Percentiles rank a stretch among this genome's conserved stretches.
Conservation (phyloP, 2,797 vertebrate species). For the Labeo calbasu region DNA sequence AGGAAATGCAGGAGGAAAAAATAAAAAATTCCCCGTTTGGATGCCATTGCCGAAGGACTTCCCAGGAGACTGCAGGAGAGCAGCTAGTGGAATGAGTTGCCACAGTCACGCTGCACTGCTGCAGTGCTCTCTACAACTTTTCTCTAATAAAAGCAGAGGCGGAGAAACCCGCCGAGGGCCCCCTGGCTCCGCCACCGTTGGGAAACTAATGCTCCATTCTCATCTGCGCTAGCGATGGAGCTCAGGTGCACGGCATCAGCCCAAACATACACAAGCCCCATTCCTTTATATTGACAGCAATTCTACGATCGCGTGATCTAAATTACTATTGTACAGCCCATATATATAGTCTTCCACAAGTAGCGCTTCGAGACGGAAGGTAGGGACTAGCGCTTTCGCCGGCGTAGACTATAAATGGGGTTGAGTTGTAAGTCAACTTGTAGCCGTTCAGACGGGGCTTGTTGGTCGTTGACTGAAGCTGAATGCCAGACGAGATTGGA, state of each 20-base stretch:
- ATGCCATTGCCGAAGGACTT: slow-evolving; percentile 13
- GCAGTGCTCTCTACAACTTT: slow-evolving; percentile 46
- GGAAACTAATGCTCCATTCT: slow-evolving; percentile 57
- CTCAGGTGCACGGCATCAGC: slow-evolving; percentile 50
- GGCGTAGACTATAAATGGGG: slow-evolving; percentile 49
- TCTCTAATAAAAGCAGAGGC: slow-evolving; percentile 55
- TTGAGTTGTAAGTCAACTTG: slow-evolving; percentile 54
- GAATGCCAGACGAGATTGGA: slow-evolving; percentile 45
- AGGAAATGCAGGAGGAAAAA: not conserved
- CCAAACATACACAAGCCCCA: slow-evolving; percentile 20
- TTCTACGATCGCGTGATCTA: slow-evolving; percentile 47
- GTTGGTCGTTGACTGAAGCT: slow-evolving; percentile 43
- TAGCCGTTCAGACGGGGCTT: slow-evolving; percentile 51
- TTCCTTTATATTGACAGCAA: slow-evolving; percentile 52
- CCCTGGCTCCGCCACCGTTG: slow-evolving; percentile 43
- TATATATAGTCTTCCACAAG: slow-evolving; percentile 34
- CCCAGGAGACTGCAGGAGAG: slow-evolving; percentile 44
- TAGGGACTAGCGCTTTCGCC: slow-evolving; percentile 16
- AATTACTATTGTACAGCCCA: slow-evolving; percentile 49
- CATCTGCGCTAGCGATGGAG: slow-evolving; percentile 54
- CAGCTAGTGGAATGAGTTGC: slow-evolving; percentile 43
- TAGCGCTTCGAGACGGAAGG: slow-evolving; percentile 38
- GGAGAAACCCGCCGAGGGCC: slow-evolving; percentile 21
- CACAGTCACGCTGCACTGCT: slow-evolving; percentile 31
- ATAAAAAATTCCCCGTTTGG: not conserved